phyloP scores from a whole-genome alignment of 2,113 vertebrate genomes.

The Seriola quinqueradiata region DNA sequence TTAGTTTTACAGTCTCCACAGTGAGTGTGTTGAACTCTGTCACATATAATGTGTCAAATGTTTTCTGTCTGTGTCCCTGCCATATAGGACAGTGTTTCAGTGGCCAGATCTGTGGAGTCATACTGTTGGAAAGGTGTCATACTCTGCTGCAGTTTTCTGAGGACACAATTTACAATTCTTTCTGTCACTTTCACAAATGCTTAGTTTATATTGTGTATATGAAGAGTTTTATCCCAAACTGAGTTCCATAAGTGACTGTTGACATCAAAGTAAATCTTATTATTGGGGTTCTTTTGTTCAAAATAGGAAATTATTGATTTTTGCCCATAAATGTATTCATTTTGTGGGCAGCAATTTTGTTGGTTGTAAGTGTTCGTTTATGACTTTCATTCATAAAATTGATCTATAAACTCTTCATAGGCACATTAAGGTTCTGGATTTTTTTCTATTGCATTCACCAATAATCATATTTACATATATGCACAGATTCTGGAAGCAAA shows the following conservation, averaged over 20 bases:
- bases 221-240: constrained; percentile 63
- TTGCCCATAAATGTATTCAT: constrained; percentile 8
- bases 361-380: not conserved
- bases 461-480: constrained; percentile 17
- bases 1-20: constrained; percentile 42
- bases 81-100: constrained; percentile 38
- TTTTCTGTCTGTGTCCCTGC: constrained; percentile 53
- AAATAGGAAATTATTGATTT: constrained; percentile 22
- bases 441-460: constrained; percentile 5
- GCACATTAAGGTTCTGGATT: not conserved
- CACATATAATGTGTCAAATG: constrained; percentile 20
- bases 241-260: not conserved
- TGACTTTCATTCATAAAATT: not conserved
- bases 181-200: constrained; percentile 4
- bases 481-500: not conserved
- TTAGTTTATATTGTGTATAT: constrained; percentile 61
- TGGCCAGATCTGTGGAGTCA: constrained; percentile 27
- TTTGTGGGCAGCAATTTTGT: not conserved
- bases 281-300: not conserved
- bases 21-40: constrained; percentile 32
- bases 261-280: constrained; percentile 21
- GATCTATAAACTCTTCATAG: constrained; percentile 38
- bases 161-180: not conserved
- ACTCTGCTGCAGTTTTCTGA: constrained; percentile 41
- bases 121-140: constrained; percentile 25